Conservation (phyloP, 1,140 invertebrate genomes). For the Drosophila arawakana region DNA sequence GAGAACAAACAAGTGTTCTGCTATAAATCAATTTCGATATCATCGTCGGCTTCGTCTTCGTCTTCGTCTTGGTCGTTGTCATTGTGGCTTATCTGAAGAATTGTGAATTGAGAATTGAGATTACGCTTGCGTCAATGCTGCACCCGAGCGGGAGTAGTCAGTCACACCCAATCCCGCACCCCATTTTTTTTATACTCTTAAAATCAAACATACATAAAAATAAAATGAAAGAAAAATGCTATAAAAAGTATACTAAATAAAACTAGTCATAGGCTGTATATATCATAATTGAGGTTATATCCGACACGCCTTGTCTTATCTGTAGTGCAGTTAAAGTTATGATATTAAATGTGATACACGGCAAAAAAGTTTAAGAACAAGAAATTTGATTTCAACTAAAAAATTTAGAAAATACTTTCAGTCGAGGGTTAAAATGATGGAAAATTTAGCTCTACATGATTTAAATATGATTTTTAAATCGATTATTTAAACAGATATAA, state of each 20-base stretch:
- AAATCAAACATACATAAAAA: conserved; percentile 1
- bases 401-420: no score
- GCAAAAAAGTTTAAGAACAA: no score
- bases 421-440: no score
- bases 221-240: no score
- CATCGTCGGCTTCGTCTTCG: conserved; percentile 1
- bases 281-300: conserved; percentile 31
- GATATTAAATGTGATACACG: conserved; percentile 1
- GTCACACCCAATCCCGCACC: neutral
- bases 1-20: conserved; percentile 9
- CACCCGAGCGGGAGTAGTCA: conserved; percentile 19
- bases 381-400: no score
- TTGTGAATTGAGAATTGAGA: conserved; percentile 13
- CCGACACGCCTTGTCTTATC: conserved; percentile 17
- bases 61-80: conserved; percentile 1
- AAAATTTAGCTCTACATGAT: no score
- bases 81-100: conserved; percentile 33
- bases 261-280: neutral
- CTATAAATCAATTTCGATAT: conserved; percentile 61
- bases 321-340: conserved; percentile 12
- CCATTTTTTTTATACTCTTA: neutral
- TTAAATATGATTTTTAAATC: no score
- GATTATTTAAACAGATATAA: no score
- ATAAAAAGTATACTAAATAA: no score
- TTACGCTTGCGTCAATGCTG: conserved; percentile 47